Conservation (phyloP, 2,113 vertebrate species). For the Grammomys surdaster region DNA sequence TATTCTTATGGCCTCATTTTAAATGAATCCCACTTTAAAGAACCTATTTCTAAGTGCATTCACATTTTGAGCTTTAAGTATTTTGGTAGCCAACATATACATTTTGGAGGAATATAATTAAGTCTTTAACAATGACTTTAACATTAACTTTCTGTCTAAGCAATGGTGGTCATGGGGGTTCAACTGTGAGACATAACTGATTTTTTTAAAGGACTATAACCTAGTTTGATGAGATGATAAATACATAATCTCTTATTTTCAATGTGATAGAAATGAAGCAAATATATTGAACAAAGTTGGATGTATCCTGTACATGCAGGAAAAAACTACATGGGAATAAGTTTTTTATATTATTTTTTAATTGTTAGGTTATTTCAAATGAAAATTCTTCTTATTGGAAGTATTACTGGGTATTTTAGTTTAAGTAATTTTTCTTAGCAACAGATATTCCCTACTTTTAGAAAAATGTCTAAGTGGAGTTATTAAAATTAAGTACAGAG, state of each 20-base stretch:
- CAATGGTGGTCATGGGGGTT: rapidly evolving
- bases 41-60: neutral
- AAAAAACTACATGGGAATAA: neutral
- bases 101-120: neutral
- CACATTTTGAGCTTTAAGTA: neutral
- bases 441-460: neutral
- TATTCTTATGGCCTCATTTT: neutral
- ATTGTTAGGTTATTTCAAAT: neutral
- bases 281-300: neutral
- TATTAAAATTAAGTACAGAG: neutral
- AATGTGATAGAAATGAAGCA: neutral
- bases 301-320: neutral
- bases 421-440: neutral
- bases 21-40: neutral
- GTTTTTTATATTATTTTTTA: neutral
- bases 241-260: neutral
- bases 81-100: neutral
- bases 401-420: neutral
- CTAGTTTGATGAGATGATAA: neutral
- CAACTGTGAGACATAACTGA: neutral
- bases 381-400: neutral
- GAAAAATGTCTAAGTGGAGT: neutral
- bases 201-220: neutral
- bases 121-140: neutral
- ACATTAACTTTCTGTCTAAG: neutral